Evolutionary conservation across 2,888 invertebrate species (phyloP), one percentile per base, ranked within the genome.

Genomic region (Stictocephala bisonia): DNA sequence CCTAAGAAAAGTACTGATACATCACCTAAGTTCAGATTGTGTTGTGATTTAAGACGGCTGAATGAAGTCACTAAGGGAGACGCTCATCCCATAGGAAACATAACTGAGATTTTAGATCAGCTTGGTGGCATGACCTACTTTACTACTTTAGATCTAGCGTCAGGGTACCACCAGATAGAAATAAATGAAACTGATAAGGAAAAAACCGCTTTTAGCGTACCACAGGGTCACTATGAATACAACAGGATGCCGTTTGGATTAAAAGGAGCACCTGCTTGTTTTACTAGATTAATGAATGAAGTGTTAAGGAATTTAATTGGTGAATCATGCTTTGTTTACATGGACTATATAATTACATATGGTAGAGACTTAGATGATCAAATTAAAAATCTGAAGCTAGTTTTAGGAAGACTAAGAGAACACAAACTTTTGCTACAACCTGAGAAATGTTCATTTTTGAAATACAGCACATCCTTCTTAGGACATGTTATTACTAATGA

Each of bases 171-270:
- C 70, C 82, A 82, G 73, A 80, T 83, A 6, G 78, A 77, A 15
- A 75, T 84, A 60, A 72, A 75, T 0, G 72, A 77, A 29, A 73
- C 77, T 9, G 80, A 81, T 69, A 64, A 76, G 4, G 73, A 76
- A 1, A 82, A 83, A 73, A 83, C 82, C 0, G 82, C 80, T 3
- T 81, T 83, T 50, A 79, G 77, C 1, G 82, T 80, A 4, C 78
- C 79, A 0, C 3, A 77, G 76, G 80, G 81, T 3, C 78, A 81
- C 64, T 83, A 76, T 48, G 77, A 81, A 75, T 82, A 75, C 53
- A 73, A 76, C 1, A 51, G 76, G 0, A 80, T 82, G 80, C 79
- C 81, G 6, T 82, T 82, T 53, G 82, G 82, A 7, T 74, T 82
- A 1, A 69, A 75, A n/a, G 79, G 80, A 41, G 79, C 80, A 0